These are phyloP conservation scores for Sympetrum striolatum DNA, from an alignment of 2,888 invertebrate species.

Conservation along the genomic window DNA sequence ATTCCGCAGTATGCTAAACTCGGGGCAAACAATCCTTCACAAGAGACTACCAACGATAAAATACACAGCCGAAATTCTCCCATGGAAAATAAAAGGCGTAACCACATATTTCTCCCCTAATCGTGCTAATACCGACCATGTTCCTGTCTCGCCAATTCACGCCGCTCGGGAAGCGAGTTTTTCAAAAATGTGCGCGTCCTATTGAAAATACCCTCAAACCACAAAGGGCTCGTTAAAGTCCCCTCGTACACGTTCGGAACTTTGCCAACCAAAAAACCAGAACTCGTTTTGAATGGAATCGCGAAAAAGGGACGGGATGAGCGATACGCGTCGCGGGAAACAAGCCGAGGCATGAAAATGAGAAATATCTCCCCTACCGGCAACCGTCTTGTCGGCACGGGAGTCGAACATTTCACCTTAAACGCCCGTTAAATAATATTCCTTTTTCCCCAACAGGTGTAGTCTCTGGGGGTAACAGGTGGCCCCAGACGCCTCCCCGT, in stretches of 20 bases:
- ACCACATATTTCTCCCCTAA: background rate
- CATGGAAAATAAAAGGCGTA: background rate
- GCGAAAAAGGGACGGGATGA: background rate
- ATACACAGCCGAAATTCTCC: too few species aligned
- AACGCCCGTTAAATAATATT: background rate
- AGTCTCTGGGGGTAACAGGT: conserved; percentile 21
- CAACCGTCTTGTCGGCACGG: conserved; percentile 1
- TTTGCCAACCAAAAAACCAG: background rate
- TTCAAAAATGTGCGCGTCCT: background rate
- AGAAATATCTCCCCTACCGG: background rate
- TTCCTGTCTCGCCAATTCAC: background rate
- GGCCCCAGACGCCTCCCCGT: background rate
- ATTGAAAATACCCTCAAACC: background rate
- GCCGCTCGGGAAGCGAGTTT: background rate
- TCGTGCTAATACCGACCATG: background rate
- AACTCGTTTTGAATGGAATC: background rate
- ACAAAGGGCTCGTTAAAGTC: background rate
- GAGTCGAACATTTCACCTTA: background rate
- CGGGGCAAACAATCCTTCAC: too few species aligned
- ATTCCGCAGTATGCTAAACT: too few species aligned
- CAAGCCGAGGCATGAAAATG: background rate
- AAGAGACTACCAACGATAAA: too few species aligned
- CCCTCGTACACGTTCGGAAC: background rate
- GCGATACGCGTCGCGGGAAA: background rate
- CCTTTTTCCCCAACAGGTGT: conserved; percentile 11